A percentile compares a stretch with the other conserved stretches of the same genome.
phyloP scores from a whole-genome alignment of 2,888 invertebrate genomes.

The Pammene aurita region DNA sequence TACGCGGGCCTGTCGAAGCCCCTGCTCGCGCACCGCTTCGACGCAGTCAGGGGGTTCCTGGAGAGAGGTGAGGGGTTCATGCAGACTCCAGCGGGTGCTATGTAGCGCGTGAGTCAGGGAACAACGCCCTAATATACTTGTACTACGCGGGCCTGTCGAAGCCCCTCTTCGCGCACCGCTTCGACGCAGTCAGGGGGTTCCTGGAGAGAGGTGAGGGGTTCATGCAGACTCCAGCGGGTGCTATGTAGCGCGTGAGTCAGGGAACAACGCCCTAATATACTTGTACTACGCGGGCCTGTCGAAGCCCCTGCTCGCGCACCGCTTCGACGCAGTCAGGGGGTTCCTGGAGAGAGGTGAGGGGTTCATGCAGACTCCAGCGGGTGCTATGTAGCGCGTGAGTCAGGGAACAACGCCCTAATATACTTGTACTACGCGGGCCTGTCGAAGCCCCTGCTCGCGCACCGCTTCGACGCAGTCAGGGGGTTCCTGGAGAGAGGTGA shows the following conservation, averaged over 20 bases:
- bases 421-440: constrained; percentile 96
- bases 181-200: constrained; percentile 91
- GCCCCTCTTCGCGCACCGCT: constrained; percentile 93
- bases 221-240: constrained; percentile 85
- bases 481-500: constrained; percentile 85
- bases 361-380: too few relatives aligned
- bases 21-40: constrained; percentile 93
- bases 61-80: constrained; percentile 60
- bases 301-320: constrained; percentile 92
- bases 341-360: constrained; percentile 81
- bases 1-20: constrained; percentile 95
- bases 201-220: constrained; percentile 75
- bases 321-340: constrained; percentile 92
- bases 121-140: constrained; percentile 95
- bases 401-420: constrained; percentile 96
- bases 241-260: constrained; percentile 97
- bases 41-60: constrained; percentile 89
- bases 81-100: constrained; percentile 90
- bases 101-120: constrained; percentile 97
- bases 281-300: constrained; percentile 95
- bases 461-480: constrained; percentile 92
- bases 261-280: constrained; percentile 96
- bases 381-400: constrained; percentile 96
- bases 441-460: constrained; percentile 92
- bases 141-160: constrained; percentile 95